Evolutionary conservation across 2,888 invertebrate species (phyloP), one percentile per base, ranked within the genome.

Genomic region (Drosophila setosimentum): DNA sequence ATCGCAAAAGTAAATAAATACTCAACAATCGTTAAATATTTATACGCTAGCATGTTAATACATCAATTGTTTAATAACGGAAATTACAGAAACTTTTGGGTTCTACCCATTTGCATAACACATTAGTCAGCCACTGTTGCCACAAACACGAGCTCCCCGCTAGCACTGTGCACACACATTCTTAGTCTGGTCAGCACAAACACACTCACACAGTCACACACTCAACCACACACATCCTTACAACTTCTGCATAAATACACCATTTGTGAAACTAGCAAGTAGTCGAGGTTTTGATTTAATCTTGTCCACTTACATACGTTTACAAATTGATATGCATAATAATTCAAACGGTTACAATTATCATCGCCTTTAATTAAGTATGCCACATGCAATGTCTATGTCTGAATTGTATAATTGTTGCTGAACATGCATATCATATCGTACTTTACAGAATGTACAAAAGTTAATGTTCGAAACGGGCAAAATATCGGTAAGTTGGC

Each of bases 381-480:
- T 76, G 71, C 64, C 50, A 33, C 75, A 67, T 71, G 80, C 80
- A 84, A 89, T 80, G 83, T 84, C 78, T 83, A 62, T 24, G 24
- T 37, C 64, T 72, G 42, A 63, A 69, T 68, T 49, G 27, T 64
- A 61, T 71, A 71, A 80, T 73, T 74, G 66, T 64, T 69, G 73
- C 73, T 73, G 54, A 73, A 87, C 87, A 84, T 77, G 85, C 78
- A 80, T 63, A 69, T 70, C 32, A 53, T 71, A 71, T 55, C 54
- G 69, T 55, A 78, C 66, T 58, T 91, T 92, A 71, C 92, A 92
- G 92, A 92, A 92, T 77, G 92, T 92, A 85, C 92, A 92, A 86
- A 92, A 92, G 87, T 91, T 92, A 91, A 92, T 92, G 91, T 91
- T 92, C 83, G 92, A 92, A 89, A 87, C 92, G 78, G 92, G 92